Conservation (phyloP, 1,140 invertebrate genomes). For the Drosophila subobscura region DNA sequence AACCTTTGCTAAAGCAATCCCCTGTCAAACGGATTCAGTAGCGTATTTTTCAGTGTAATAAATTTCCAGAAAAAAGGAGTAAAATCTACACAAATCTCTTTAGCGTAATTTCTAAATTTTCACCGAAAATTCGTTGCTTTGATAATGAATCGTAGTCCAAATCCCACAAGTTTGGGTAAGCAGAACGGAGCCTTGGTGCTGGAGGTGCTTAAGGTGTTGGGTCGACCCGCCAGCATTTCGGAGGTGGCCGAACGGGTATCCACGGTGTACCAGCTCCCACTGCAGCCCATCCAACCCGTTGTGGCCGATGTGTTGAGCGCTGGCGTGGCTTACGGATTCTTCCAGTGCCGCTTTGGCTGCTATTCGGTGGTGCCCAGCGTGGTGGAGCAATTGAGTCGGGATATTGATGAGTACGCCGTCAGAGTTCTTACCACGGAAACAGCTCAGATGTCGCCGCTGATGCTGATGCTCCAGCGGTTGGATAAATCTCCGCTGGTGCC, state of each 20-base stretch:
- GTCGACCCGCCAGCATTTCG: slow-evolving; percentile 56
- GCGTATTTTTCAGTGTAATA: no score
- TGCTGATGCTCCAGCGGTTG: slow-evolving; percentile 61
- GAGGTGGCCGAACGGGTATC: slow-evolving; percentile 59
- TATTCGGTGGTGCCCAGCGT: slow-evolving; percentile 47
- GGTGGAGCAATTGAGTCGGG: slow-evolving; percentile 57
- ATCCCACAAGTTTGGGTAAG: slow-evolving; percentile 65
- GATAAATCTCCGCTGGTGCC: slow-evolving; percentile 47
- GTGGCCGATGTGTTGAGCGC: slow-evolving; percentile 53
- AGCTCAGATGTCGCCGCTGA: slow-evolving; percentile 56
- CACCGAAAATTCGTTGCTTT: no score
- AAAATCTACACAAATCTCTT: no score
- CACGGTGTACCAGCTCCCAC: slow-evolving; percentile 52
- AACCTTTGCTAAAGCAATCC: no score
- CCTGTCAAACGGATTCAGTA: no score
- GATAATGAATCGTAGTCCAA: no score
- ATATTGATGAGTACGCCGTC: slow-evolving; percentile 65
- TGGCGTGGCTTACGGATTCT: slow-evolving; percentile 51
- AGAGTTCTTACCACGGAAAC: slow-evolving; percentile 43
- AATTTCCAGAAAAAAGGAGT: no score
- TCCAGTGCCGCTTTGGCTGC: slow-evolving; percentile 34
- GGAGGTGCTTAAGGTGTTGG: slow-evolving; percentile 62
- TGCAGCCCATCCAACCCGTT: slow-evolving; percentile 54
- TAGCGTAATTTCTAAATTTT: no score
- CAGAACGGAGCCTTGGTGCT: slow-evolving; percentile 66